Evolutionary conservation across 2,797 vertebrate species (phyloP), one percentile per base, ranked within the genome.

Genomic region (Aldrovandia affinis): DNA sequence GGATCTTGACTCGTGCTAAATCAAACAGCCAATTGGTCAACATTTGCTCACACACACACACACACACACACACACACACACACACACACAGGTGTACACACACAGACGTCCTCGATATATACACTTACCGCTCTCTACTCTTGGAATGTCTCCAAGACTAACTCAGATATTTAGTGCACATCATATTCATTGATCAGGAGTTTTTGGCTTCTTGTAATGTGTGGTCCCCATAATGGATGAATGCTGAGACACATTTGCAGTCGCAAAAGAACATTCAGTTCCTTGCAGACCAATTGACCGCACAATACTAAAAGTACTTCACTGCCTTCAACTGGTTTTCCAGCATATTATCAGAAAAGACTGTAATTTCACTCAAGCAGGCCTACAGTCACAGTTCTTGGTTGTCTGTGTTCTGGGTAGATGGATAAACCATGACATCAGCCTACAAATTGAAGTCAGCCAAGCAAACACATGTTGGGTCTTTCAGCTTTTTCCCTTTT

Each of bases 391-490:
- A 81, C 33, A 61, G 81, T 89, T 88, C 88, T 89, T 84, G 85
- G 85, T 90, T 89, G 84, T 88, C 86, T 85, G 86, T 84, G 86
- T 84, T 88, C 86, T 84, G 82, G 81, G 87, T 86, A 78, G 68
- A 63, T 84, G 82, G 83, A 79, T 86, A 90, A 88, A 90, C 86
- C 73, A 89, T 92, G 93, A 94, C 89, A 88, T 92, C 92, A 94
- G 82, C 84, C 88, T 88, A 81, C 88, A 86, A 92, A 89, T 88
- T 90, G 68, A 89, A 86, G 82, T 91, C 84, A 80, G 88, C 85
- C 90, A 91, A 86, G 81, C 63, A 84, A 89, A 90, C 83, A 85
- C 68, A 81, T 63, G 85, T 85, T 83, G 87, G 84, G 86, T 87
- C 83, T 81, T 47, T 86, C 81, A 18, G 84, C 84, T 83, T 59